Conservation (phyloP, 2,113 vertebrate species). For the Amblyornis subalaris region DNA sequence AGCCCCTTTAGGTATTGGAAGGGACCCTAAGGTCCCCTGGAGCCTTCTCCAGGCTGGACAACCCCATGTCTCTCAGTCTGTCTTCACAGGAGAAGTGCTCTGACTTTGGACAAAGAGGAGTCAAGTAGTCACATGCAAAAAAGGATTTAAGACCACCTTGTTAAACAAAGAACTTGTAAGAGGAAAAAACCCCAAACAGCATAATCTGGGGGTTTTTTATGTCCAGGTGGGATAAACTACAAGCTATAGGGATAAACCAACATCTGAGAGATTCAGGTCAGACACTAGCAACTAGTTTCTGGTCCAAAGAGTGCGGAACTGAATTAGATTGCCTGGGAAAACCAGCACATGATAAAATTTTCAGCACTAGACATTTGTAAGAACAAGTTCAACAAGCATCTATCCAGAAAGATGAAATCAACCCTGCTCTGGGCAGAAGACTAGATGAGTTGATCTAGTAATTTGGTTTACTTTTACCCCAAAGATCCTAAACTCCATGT, state of each 20-base stretch:
- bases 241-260: not conserved
- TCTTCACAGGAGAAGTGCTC: not conserved
- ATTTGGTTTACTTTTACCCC: not conserved
- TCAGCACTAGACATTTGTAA: not conserved
- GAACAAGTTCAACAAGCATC: not conserved
- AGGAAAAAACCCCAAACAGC: not conserved
- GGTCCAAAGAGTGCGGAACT: not conserved
- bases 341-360: not conserved
- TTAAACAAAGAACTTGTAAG: not conserved
- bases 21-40: not conserved
- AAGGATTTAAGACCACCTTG: not conserved
- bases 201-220: not conserved
- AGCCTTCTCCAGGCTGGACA: not conserved
- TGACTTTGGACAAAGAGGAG: not conserved
- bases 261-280: not conserved
- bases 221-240: not conserved
- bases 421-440: not conserved
- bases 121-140: not conserved
- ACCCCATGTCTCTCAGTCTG: not conserved
- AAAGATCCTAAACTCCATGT: not conserved
- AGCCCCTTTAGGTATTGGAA: not conserved
- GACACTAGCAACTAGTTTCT: not conserved
- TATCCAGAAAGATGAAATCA: not conserved
- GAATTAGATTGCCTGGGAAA: not conserved
- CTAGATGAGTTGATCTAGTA: not conserved